phyloP scores from a whole-genome alignment of 2,797 vertebrate species.

The Myotis planiceps region DNA sequence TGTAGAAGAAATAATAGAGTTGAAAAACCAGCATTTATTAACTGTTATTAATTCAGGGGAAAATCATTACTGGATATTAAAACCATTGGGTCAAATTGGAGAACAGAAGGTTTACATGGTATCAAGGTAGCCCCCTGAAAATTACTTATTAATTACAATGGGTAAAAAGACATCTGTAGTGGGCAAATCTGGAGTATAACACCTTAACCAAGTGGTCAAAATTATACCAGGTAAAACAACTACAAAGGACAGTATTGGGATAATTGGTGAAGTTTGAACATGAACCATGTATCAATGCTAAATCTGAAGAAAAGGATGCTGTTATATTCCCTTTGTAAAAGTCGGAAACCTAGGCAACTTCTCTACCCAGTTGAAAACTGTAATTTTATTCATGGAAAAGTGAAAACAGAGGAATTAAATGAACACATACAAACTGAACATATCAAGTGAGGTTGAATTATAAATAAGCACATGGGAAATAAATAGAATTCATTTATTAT shows the following conservation, averaged over 20 bases:
- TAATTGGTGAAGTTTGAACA: background rate
- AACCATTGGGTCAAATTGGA: background rate
- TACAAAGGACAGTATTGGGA: background rate
- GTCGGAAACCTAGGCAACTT: background rate
- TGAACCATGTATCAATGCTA: background rate
- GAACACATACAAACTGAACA: background rate
- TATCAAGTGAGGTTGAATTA: background rate
- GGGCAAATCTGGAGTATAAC: background rate
- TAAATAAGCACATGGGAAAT: background rate
- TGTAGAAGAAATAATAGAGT: slow-evolving; percentile 27
- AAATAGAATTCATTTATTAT: slow-evolving; percentile 27
- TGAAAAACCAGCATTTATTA: slow-evolving; percentile 37
- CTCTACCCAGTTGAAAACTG: background rate
- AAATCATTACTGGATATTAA: background rate
- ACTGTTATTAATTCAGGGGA: background rate
- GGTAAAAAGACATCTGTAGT: background rate
- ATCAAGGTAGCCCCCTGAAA: background rate
- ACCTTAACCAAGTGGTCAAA: background rate
- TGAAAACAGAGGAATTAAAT: slow-evolving; percentile 24
- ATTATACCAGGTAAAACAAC: background rate
- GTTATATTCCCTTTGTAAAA: background rate
- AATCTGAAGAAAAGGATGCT: background rate
- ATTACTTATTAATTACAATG: slow-evolving; percentile 33
- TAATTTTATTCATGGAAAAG: slow-evolving; percentile 2
- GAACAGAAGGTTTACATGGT: background rate